Conservation (phyloP, 2,888 invertebrate species). For the Drosophila longiperda region DNA sequence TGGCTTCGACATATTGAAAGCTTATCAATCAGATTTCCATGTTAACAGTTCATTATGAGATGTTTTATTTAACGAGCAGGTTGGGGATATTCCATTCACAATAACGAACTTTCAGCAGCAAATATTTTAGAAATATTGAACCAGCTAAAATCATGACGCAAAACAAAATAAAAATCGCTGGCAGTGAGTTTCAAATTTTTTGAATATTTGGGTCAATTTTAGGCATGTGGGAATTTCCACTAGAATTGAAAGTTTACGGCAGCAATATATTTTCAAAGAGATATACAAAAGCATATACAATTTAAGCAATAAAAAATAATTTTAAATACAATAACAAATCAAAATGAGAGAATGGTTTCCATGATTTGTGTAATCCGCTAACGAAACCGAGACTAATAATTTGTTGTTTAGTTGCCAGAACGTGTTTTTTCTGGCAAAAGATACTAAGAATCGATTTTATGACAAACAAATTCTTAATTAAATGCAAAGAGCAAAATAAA, state of each 20-base stretch:
- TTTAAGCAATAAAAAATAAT: slow-evolving; percentile 47
- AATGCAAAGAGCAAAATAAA: slow-evolving; percentile 72
- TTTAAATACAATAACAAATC: slow-evolving; percentile 6
- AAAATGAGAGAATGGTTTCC: slow-evolving; percentile 18
- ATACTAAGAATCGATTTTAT: slow-evolving; percentile 23
- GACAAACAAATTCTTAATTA: slow-evolving; percentile 42
- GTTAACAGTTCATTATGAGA: slow-evolving; percentile 27
- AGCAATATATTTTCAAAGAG: slow-evolving; percentile 23
- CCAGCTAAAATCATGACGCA: slow-evolving; percentile 1
- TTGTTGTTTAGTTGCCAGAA: slow-evolving; percentile 47
- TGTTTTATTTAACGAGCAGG: slow-evolving; percentile 5
- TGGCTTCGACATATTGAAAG: slow-evolving; percentile 12
- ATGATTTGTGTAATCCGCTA: slow-evolving; percentile 47
- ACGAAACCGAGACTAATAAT: slow-evolving; percentile 50
- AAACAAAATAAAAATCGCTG: slow-evolving; percentile 11
- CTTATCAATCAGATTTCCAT: slow-evolving; percentile 17
- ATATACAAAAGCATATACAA: slow-evolving; percentile 13
- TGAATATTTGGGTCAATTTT: slow-evolving; percentile 6
- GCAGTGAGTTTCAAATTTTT: not conserved
- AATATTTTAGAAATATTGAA: not conserved
- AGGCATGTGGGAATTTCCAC: slow-evolving; percentile 10
- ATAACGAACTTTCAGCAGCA: not conserved
- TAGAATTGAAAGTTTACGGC: slow-evolving; percentile 35
- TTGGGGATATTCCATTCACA: not conserved
- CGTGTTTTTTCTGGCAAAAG: slow-evolving; percentile 49